Base-by-base conservation (phyloP, 2,888 invertebrate species). In the Boloria euphrosyne region DNA sequence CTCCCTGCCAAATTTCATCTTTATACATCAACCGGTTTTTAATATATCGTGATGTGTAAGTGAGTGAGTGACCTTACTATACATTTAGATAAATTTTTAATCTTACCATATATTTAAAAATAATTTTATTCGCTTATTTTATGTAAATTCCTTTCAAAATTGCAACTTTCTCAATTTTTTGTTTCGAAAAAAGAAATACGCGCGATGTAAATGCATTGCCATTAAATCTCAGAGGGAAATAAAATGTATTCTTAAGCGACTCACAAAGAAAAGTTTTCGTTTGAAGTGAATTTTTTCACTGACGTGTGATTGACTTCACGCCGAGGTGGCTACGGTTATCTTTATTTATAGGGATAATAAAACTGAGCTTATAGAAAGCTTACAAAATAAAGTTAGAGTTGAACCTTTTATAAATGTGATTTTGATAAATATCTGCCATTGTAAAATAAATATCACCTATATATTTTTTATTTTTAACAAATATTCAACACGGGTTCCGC, bases 301-400 rank as follows among this genome's bases (percentile, higher is more conserved):
- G 55, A 67, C 46, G 55, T 64, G 54, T 64, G 67, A 67, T 64
- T 64, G 64, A 67, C 67, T 67, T 64, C 60, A 17, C 49, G 46
- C 44, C 14, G 14, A 38, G 31, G 22, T 44, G 57, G 50, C 55
- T 67, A 60, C 46, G 27, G 17, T 6, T 13, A 54, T 62, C 46
- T 51, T 57, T 64, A 64, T 64, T 64, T 64, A 64, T 57, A 18
- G 27, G 63, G 46, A 57, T 64, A 58, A 57, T 57, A 57, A 63
- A 57, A 64, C 57, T 27, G 49, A 57, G 27, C 51, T 55, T 50
- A 55, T 57, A 63, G 13, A 63, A 50, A 50, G 55, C 17, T 49
- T 49, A 49, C 14, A n/a, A 49, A 49, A 59, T 49, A 49, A 13
- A 31, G 27, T 59, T n/a, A 4, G 47, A 49, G 2, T 16, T 59